A percentile compares a stretch with the other conserved stretches of the same genome.
These are phyloP conservation scores for Coenobita brevimanus DNA, from an alignment of 1,140 invertebrate genomes.

Conservation along the genomic window DNA sequence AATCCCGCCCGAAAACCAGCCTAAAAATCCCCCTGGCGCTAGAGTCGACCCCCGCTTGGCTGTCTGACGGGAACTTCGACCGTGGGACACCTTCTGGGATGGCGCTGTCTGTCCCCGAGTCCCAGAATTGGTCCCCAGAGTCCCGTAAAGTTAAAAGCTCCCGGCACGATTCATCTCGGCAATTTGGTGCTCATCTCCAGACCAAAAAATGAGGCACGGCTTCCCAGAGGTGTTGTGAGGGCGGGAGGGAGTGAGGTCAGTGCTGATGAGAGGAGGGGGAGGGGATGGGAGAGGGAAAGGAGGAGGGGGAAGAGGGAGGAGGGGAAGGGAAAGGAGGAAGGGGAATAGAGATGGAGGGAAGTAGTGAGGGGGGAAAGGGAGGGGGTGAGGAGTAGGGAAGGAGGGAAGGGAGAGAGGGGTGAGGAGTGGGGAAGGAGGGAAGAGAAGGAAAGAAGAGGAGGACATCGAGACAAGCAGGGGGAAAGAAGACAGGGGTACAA, in stretches of 20 bases:
- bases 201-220: conserved; percentile 43
- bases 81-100: neutral
- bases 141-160: conserved; percentile 52
- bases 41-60: neutral
- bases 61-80: neutral
- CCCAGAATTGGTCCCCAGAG: conserved; percentile 48
- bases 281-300: neutral
- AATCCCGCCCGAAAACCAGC: no score
- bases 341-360: neutral
- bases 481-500: no score
- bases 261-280: neutral
- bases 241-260: conserved; percentile 2
- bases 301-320: neutral
- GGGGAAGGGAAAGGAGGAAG: neutral
- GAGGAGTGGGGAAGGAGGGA: no score
- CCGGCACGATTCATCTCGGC: conserved; percentile 46
- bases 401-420: no score
- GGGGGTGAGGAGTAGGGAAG: no score
- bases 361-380: neutral
- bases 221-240: conserved; percentile 27
- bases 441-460: no score
- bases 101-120: neutral
- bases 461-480: no score
- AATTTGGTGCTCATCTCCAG: conserved; percentile 56
- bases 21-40: neutral